Evolutionary conservation across 2,113 vertebrate species (phyloP).

Genomic region (Pteropus alecto): DNA sequence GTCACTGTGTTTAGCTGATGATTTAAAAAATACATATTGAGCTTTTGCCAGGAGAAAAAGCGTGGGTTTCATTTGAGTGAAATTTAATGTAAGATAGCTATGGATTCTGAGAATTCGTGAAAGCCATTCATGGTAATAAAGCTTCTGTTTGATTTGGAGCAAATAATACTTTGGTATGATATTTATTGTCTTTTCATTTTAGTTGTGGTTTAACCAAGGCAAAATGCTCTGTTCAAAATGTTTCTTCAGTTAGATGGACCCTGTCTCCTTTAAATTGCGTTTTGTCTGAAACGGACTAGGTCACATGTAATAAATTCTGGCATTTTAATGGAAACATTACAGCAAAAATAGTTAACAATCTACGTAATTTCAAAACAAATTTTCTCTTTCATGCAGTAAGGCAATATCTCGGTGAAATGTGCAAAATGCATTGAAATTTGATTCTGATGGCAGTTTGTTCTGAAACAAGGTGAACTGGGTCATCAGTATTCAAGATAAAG

Average conservation of each 20-base stretch:
- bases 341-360: slow-evolving; percentile 70
- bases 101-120: slow-evolving; percentile 36
- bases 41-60: slow-evolving; percentile 23
- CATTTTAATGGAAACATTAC: slow-evolving; percentile 70
- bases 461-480: slow-evolving; percentile 42
- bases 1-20: not conserved
- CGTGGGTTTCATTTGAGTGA: slow-evolving; percentile 25
- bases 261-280: slow-evolving; percentile 59
- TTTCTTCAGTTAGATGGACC: slow-evolving; percentile 17
- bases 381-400: slow-evolving; percentile 46
- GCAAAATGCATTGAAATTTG: slow-evolving; percentile 55
- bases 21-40: not conserved
- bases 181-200: slow-evolving; percentile 55
- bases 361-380: slow-evolving; percentile 74
- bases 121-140: slow-evolving; percentile 55
- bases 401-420: slow-evolving; percentile 61
- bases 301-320: slow-evolving; percentile 60
- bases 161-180: slow-evolving; percentile 46
- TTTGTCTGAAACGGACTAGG: slow-evolving; percentile 45
- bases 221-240: slow-evolving; percentile 13
- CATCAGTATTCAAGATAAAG: not conserved
- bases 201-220: slow-evolving; percentile 27
- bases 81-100: slow-evolving; percentile 46
- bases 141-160: slow-evolving; percentile 55
- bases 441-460: slow-evolving; percentile 62